Evolutionary conservation across 2,888 invertebrate genomes (phyloP), one percentile per base, ranked within the genome.

Genomic region (Exephanes ischioxanthus): DNA sequence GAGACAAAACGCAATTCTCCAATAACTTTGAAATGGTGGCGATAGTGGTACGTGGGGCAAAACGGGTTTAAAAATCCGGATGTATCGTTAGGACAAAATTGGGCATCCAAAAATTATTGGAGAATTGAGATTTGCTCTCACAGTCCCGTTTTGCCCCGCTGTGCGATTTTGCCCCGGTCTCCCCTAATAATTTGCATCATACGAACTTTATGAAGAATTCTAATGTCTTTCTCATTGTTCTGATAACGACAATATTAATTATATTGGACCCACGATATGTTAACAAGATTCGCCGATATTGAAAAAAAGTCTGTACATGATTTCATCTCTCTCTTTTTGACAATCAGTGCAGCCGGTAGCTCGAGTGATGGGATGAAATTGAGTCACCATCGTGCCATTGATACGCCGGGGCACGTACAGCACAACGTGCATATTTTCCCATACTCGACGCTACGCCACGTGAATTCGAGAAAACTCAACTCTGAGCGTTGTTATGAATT

Each of bases 401-500:
- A 73, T 61, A 41, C 41, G 58, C n/a, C 26, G 19, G 58, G 22
- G 6, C 73, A 73, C 73, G 73, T 61, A 61, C 61, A 58, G 55
- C 19, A 5, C 41, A 72, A 6, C 61, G 61, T 61, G 61, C 73
- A 73, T 26, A 58, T 58, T 73, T 37, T n/a, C 61, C 45, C 45
- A 30, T 61, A 61, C 58, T 19, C 55, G 9, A 16, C 30, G n/a
- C 37, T 11, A 55, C 37, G 71, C 4, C 37, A 53, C 71, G 53
- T 33, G 71, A 37, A 71, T 55, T n/a, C 71, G 53, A 16, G 53
- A 55, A 61, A 71, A 19, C 53, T 55, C 71, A 33, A 55, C 22
- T 33, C 19, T 53, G 37, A 55, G 73, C 30, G 55, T 73, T 73
- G 73, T 73, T 73, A 73, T 41, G 73, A 41, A 37, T 61, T 73